phyloP scores from a whole-genome alignment of 2,113 vertebrate species.

The Apistogramma diplotaenia region DNA sequence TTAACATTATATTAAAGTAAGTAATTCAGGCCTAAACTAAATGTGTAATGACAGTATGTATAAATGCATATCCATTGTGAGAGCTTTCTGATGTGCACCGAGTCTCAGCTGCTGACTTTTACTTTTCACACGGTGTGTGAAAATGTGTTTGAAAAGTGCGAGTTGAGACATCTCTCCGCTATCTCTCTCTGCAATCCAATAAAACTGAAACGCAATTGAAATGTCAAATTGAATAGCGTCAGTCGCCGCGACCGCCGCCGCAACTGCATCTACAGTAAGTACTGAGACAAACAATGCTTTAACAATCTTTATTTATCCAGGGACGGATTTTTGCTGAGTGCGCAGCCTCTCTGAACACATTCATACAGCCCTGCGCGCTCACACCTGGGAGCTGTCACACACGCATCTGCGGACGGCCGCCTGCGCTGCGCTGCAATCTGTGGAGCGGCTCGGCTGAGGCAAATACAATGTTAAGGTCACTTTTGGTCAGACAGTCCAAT shows the following conservation, averaged over 20 bases:
- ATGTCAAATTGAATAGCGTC: slow-evolving; percentile 43
- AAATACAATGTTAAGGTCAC: slow-evolving; percentile 34
- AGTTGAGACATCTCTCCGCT: neutral
- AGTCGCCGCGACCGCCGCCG: neutral
- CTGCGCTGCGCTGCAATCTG: neutral
- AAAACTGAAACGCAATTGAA: slow-evolving; percentile 36
- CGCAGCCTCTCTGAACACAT: slow-evolving; percentile 24
- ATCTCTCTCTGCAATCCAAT: slow-evolving; percentile 26
- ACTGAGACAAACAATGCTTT: slow-evolving; percentile 44
- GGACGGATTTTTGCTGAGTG: slow-evolving; percentile 47
- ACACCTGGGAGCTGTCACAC: slow-evolving; percentile 47
- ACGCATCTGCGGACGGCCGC: slow-evolving; percentile 7
- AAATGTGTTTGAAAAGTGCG: slow-evolving; percentile 27
- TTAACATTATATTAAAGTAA: neutral
- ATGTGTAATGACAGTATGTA: neutral
- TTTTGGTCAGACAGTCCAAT: slow-evolving; percentile 34
- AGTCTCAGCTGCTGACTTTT: neutral
- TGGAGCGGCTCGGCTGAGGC: neutral
- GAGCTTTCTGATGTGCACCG: neutral
- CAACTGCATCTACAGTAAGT: slow-evolving; percentile 12
- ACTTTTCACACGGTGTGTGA: neutral
- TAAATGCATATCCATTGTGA: neutral
- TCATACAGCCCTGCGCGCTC: slow-evolving; percentile 2
- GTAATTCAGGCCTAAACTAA: neutral
- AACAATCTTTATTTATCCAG: slow-evolving; percentile 57